Evolutionary conservation across 2,888 invertebrate species (phyloP), one percentile per base, ranked within the genome.

Genomic region (Tetropium fuscum): DNA sequence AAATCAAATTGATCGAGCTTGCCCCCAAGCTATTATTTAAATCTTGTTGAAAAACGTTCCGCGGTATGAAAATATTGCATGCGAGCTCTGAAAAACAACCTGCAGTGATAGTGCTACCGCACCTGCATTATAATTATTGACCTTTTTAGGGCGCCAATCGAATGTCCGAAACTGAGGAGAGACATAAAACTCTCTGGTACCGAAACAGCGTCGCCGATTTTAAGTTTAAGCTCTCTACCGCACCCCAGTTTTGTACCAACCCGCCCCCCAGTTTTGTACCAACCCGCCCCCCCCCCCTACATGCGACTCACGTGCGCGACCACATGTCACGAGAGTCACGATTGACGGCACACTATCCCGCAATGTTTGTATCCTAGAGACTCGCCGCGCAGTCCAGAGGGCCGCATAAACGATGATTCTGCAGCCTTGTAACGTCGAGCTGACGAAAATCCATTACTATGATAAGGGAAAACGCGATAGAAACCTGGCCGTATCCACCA

Each of bases 391-490:
- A 3, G 15, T 5, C 10, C 38, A 27, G 11, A 11, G 15, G 11
- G 7, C 20, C 36, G 38, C 13, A 2, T 15, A 40, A 30, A 60
- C 64, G 20, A 74, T 74, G 74, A 72, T 74, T 15, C 57, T 72
- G 13, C 71, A 68, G 36, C 69, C 73, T 3, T 54, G 61, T 40
- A 75, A 74, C 32, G 79, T 80, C 0, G 76, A 80, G 65, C 69
- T 80, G 27, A 80, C 80, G 3, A 80, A 79, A 70, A 74, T 81
- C 38, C 77, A 78, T 57, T 80, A 78, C 56, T 80, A 78, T 60
- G 75, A 77, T 53, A 60, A 67, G 10, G 61, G 63, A 11, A 70
- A 74, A 53, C 71, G 73, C 53, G 55, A 69, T 10, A 66, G 65
- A 44, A 68, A 66, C 30, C 47, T 66, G 47, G 59, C 61, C 15